Evolutionary conservation across 2,113 vertebrate genomes (phyloP).

Genomic region (Grallaria varia): DNA sequence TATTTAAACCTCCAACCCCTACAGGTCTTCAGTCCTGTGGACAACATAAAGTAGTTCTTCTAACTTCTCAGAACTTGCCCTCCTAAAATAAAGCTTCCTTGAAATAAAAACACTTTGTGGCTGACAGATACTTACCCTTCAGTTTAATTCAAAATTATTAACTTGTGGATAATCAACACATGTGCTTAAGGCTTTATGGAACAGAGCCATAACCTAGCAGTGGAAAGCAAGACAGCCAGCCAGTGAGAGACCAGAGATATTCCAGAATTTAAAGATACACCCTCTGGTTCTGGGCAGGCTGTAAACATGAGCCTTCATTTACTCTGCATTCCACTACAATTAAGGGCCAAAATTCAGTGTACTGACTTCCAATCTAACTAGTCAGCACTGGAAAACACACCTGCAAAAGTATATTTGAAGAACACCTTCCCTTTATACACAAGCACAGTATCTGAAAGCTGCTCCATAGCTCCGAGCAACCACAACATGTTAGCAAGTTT

Average conservation of each 20-base stretch:
- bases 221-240: not conserved
- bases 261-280: not conserved
- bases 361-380: not conserved
- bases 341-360: not conserved
- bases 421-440: not conserved
- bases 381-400: not conserved
- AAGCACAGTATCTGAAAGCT: not conserved
- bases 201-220: not conserved
- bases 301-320: not conserved
- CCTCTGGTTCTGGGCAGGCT: not conserved
- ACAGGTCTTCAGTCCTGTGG: not conserved
- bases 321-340: not conserved
- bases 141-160: conserved; percentile 9
- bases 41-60: conserved; percentile 6
- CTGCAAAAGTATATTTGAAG: not conserved
- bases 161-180: not conserved
- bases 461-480: not conserved
- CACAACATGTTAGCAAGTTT: not conserved
- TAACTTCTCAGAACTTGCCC: not conserved
- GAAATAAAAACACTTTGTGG: not conserved
- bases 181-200: not conserved
- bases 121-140: not conserved
- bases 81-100: conserved; percentile 11
- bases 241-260: not conserved
- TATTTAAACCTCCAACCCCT: not conserved